Conservation (phyloP, 2,797 vertebrate species). For the Pangasius sanitwongsei region DNA sequence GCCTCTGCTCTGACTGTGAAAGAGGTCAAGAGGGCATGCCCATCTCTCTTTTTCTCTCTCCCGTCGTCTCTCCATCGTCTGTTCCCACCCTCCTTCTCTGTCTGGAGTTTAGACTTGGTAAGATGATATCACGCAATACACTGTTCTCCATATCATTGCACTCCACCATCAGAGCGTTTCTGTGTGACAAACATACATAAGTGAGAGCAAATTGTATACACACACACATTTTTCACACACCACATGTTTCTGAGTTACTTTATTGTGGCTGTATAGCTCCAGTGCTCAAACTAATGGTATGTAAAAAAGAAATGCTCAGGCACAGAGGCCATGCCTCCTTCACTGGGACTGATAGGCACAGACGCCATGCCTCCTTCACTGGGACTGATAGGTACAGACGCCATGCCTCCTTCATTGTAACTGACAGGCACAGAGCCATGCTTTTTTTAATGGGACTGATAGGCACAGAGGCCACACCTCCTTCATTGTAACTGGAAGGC, state of each 20-base stretch:
- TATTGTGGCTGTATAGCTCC: background rate
- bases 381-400: background rate
- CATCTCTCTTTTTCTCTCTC: constrained; percentile 8
- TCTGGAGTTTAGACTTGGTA: background rate
- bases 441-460: background rate
- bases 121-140: constrained; percentile 5
- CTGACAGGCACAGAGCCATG: background rate
- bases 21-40: constrained; percentile 21
- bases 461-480: background rate
- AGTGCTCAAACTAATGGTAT: background rate
- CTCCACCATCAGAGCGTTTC: background rate
- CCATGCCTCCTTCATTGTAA: background rate
- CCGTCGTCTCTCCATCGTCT: background rate
- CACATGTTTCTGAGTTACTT: background rate
- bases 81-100: constrained; percentile 7
- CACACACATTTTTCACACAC: background rate
- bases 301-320: background rate
- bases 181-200: background rate
- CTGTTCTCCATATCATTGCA: background rate
- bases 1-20: constrained; percentile 2
- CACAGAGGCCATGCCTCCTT: background rate
- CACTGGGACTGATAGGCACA: background rate
- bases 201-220: background rate
- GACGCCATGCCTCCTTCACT: background rate
- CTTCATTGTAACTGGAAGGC: background rate